These are phyloP conservation scores for Cryptus viduatorius DNA, from an alignment of 2,888 invertebrate genomes.

Conservation along the genomic window DNA sequence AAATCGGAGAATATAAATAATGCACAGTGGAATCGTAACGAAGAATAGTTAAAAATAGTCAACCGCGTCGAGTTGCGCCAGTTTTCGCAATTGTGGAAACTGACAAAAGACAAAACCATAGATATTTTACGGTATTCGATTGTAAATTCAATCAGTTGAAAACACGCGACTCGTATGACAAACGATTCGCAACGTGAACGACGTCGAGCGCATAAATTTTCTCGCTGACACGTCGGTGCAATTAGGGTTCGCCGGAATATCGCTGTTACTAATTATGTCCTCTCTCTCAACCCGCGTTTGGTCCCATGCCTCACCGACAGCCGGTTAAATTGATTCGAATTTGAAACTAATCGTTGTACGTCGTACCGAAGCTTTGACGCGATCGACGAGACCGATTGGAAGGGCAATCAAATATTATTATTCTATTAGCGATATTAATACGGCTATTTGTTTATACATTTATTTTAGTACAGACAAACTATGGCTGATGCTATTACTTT, in stretches of 20 bases:
- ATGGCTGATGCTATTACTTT: too few species aligned
- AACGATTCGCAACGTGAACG: constrained; percentile 75
- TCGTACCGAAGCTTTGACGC: constrained; percentile 40
- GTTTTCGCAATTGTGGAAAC: neutral
- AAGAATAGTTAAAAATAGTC: neutral
- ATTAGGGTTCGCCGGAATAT: constrained; percentile 82
- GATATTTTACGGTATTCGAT: neutral
- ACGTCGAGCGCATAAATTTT: constrained; percentile 79
- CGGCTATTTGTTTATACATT: neutral
- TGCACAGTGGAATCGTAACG: neutral
- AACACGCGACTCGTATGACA: constrained; percentile 32
- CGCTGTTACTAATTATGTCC: constrained; percentile 82
- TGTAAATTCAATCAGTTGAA: constrained; percentile 24
- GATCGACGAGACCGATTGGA: neutral
- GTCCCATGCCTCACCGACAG: constrained; percentile 71
- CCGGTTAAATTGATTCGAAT: constrained; percentile 82
- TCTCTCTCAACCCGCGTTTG: constrained; percentile 66
- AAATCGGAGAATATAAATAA: too few species aligned
- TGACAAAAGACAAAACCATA: neutral
- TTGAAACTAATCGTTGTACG: constrained; percentile 79
- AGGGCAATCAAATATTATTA: neutral
- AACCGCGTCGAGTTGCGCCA: neutral
- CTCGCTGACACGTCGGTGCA: constrained; percentile 80
- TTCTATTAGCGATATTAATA: neutral
- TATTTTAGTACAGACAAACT: neutral